Evolutionary conservation across 2,797 vertebrate species (phyloP).

Genomic region (Crocidura indochinensis): DNA sequence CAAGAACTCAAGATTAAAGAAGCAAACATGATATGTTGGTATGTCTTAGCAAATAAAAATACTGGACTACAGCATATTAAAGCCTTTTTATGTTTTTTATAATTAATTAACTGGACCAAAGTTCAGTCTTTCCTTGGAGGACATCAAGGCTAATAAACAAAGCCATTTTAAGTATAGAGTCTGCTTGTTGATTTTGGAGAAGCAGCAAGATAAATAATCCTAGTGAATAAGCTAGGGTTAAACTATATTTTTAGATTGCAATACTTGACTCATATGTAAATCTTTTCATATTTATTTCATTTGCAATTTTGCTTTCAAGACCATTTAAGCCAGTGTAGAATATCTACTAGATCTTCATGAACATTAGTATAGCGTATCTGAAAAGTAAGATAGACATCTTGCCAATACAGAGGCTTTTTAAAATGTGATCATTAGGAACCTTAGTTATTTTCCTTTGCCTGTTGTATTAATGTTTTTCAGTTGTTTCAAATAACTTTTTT

Average conservation of each 20-base stretch:
- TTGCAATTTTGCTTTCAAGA: constrained; percentile 72
- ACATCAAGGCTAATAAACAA: constrained; percentile 79
- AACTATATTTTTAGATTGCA: constrained; percentile 81
- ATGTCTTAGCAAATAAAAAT: constrained; percentile 65
- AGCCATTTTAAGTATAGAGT: constrained; percentile 73
- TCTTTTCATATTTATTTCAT: constrained; percentile 63
- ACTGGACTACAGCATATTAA: constrained; percentile 48
- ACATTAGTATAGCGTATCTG: constrained; percentile 36
- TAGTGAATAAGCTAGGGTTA: constrained; percentile 68
- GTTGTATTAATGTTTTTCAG: constrained; percentile 48
- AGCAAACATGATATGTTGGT: constrained; percentile 67
- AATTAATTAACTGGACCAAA: constrained; percentile 82
- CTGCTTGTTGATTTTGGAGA: constrained; percentile 80
- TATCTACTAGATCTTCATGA: constrained; percentile 33
- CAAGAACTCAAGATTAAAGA: constrained; percentile 68
- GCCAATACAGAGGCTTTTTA: constrained; percentile 58
- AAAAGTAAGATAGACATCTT: constrained; percentile 45
- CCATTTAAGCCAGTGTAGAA: constrained; percentile 38
- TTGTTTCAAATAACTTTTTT: constrained; percentile 61
- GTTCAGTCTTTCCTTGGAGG: constrained; percentile 80
- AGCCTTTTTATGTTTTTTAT: constrained; percentile 75
- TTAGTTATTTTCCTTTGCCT: constrained; percentile 41
- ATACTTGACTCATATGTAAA: constrained; percentile 73
- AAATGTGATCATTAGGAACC: constrained; percentile 68
- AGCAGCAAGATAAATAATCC: constrained; percentile 74